Evolutionary conservation across 2,888 invertebrate species (phyloP), one percentile per base, ranked within the genome.

Genomic region (Portevinia maculata): DNA sequence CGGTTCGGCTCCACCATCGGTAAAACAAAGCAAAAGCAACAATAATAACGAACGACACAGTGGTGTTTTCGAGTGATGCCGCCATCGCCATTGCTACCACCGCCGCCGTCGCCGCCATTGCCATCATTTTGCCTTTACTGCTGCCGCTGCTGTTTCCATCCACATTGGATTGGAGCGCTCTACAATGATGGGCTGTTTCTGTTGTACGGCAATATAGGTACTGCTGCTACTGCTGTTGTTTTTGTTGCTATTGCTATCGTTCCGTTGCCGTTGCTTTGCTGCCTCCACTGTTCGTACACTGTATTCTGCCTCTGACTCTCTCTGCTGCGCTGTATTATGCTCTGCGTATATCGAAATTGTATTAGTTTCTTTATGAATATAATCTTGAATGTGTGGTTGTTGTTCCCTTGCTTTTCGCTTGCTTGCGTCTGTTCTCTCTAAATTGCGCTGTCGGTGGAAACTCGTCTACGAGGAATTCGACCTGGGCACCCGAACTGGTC

Each of bases 401-500:
- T 86, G 86, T 86, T 86, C 85, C 86, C 87, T 86, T 86, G 86
- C 86, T 86, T 86, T 86, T 87, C 87, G 86, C 86, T 87, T 86
- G 86, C 86, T 86, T 87, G 87, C 87, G 86, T 86, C 86, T 86
- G 86, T 86, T 87, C 86, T 86, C 86, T 86, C 86, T 86, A 86
- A 86, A 86, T 85, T 85, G 86, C 84, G 85, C 84, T 86, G 85
- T 85, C 85, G 85, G 85, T 86, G 86, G 87, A 87, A 87, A 83
- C 53, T 76, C 83, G 64, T 84, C 85, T 71, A 85, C 87, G 87
- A 86, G 86, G 86, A 87, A 87, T 85, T 86, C 85, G 81, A 84
- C 84, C 87, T 50, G 83, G 46, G 59, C 39, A 73, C 39, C 78
- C 83, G 85, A 78, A 79, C 64, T 8, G 32, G 17, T 71, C 85